Evolutionary conservation across 2,888 invertebrate species (phyloP).

Genomic region (Chydorus sphaericus): DNA sequence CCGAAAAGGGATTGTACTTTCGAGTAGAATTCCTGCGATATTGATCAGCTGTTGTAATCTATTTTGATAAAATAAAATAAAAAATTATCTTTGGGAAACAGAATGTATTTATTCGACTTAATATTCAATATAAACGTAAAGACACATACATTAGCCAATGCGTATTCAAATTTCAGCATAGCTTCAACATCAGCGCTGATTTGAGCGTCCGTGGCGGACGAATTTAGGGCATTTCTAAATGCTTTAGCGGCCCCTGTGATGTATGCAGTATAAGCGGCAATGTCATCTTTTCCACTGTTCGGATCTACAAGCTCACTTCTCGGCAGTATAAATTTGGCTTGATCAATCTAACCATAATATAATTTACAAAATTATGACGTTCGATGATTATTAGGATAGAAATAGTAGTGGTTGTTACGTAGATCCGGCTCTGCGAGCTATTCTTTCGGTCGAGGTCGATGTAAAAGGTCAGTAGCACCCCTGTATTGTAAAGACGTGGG

Average conservation of each 20-base stretch:
- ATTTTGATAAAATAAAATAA: neutral
- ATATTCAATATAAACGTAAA: too few species aligned
- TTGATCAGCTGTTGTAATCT: constrained; percentile 20
- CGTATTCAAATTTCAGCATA: constrained; percentile 63
- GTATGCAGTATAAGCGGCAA: constrained; percentile 22
- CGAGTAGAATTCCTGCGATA: constrained; percentile 23
- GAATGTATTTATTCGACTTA: too few species aligned
- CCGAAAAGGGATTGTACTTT: constrained; percentile 26
- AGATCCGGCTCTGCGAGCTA: too few species aligned
- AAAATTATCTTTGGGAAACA: neutral
- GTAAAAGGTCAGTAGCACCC: too few species aligned
- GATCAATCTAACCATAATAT: constrained; percentile 28
- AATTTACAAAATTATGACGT: too few species aligned
- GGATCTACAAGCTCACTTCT: constrained; percentile 23
- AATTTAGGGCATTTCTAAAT: constrained; percentile 18
- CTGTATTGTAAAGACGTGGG: too few species aligned
- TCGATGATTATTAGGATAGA: too few species aligned
- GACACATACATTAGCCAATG: constrained; percentile 41
- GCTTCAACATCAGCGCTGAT: constrained; percentile 40
- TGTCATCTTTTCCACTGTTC: constrained; percentile 20
- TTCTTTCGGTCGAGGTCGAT: too few species aligned
- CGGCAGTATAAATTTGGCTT: constrained; percentile 23
- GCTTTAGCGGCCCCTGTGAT: constrained; percentile 22
- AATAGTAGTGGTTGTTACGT: too few species aligned
- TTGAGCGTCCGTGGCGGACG: neutral